Percentiles rank a stretch among this genome's conserved stretches.
Conservation (phyloP, 2,113 vertebrate genomes). For the Hippocampus guttulatus region DNA sequence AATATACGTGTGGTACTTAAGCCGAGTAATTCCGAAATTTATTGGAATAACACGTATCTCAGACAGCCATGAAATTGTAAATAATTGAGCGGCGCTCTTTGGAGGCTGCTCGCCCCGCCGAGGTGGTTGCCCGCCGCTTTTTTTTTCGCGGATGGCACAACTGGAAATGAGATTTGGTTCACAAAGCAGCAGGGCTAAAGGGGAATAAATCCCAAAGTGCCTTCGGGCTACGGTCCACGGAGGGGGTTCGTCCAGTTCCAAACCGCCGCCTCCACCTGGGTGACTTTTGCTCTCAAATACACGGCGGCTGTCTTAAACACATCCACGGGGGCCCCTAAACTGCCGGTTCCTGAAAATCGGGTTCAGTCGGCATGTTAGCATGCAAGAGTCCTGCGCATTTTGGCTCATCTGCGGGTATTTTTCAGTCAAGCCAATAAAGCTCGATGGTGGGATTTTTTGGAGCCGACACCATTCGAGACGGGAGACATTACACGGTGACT, state of each 20-base stretch:
- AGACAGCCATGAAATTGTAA: slow-evolving; percentile 73
- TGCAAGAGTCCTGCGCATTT: too few species aligned
- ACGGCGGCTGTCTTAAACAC: slow-evolving; percentile 14
- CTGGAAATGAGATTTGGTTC: slow-evolving; percentile 65
- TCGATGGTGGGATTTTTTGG: neutral
- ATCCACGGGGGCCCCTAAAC: neutral
- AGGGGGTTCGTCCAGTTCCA: slow-evolving; percentile 39
- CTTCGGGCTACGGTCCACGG: slow-evolving; percentile 19
- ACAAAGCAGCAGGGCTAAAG: slow-evolving; percentile 37
- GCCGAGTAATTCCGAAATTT: slow-evolving; percentile 66
- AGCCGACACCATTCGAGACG: neutral
- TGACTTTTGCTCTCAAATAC: slow-evolving; percentile 34
- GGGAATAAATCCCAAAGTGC: slow-evolving; percentile 37
- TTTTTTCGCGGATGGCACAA: slow-evolving; percentile 57
- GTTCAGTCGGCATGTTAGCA: too few species aligned
- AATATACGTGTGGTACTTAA: slow-evolving; percentile 57
- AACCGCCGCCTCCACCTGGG: slow-evolving; percentile 30
- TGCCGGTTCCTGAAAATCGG: too few species aligned
- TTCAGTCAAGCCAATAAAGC: neutral
- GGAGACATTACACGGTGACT: neutral
- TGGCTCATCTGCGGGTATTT: neutral
- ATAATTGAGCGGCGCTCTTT: slow-evolving; percentile 65
- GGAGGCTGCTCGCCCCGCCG: slow-evolving; percentile 45
- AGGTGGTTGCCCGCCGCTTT: slow-evolving; percentile 35
- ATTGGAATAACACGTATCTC: slow-evolving; percentile 70